Percentiles rank a stretch among this genome's conserved stretches.
Conservation (phyloP, 2,113 vertebrate genomes). For the Coturnix japonica region DNA sequence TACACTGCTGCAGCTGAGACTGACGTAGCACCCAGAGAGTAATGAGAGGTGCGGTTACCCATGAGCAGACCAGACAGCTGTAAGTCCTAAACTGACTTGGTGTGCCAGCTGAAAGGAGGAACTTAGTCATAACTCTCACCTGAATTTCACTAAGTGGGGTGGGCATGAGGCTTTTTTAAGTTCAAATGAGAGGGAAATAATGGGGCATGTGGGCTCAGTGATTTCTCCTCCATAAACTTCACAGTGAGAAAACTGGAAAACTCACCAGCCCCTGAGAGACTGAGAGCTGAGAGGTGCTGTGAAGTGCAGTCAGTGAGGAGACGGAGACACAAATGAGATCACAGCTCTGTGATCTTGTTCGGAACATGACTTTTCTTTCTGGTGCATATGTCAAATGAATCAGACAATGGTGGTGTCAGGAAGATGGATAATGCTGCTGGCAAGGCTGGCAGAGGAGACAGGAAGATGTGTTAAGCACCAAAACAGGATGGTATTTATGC, state of each 20-base stretch:
- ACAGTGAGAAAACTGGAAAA: conserved; percentile 48
- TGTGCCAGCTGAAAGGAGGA: rapidly evolving
- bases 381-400: conserved; percentile 46
- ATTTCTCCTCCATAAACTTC: conserved; percentile 18
- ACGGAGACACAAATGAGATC: conserved; percentile 51
- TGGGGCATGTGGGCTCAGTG: background rate
- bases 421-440: conserved; percentile 62
- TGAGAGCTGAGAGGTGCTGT: conserved; percentile 26
- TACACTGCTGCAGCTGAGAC: background rate
- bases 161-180: background rate
- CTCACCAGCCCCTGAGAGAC: background rate
- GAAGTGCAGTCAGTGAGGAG: background rate
- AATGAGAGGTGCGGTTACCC: rapidly evolving
- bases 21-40: rapidly evolving
- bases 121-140: background rate
- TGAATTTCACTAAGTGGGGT: background rate
- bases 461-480: background rate
- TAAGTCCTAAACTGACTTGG: background rate
- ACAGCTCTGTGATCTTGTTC: conserved; percentile 37
- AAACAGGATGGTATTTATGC: background rate
- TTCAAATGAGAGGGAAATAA: background rate
- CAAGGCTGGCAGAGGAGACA: conserved; percentile 36
- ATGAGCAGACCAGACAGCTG: background rate
- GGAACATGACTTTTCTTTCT: conserved; percentile 42
- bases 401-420: conserved; percentile 33